phyloP scores from a whole-genome alignment of 37 sponge, comb jelly and placozoan genomes.

The Axinella damicornis region DNA sequence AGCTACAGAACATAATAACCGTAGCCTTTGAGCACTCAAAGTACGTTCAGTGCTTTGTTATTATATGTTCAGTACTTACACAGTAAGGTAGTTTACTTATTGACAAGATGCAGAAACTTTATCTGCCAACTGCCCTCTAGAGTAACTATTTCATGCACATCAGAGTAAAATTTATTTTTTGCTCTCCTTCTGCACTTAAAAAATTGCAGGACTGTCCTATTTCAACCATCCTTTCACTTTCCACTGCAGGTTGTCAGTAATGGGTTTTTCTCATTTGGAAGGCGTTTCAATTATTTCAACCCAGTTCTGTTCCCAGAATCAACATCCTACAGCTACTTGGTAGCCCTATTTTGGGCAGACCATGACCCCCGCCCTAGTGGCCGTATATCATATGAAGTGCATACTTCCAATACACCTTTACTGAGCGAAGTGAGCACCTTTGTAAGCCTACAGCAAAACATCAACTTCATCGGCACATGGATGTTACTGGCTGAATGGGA shows the following conservation, averaged over 20 bases:
- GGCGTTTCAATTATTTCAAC: constrained; percentile 1
- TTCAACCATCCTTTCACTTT: too few relatives aligned
- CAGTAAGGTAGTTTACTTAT: too few relatives aligned
- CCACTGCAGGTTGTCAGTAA: constrained; percentile 28
- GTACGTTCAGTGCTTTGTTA: too few relatives aligned
- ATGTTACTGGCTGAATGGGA: constrained; percentile 26
- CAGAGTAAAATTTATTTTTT: too few relatives aligned
- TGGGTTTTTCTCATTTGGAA: constrained; percentile 32
- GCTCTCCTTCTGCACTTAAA: too few relatives aligned
- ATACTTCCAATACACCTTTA: not conserved
- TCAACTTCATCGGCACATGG: constrained; percentile 14
- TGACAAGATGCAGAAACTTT: too few relatives aligned
- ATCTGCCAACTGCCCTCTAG: too few relatives aligned
- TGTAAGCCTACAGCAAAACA: not conserved
- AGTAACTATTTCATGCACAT: too few relatives aligned
- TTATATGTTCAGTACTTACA: too few relatives aligned
- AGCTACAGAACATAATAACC: too few relatives aligned
- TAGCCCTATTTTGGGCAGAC: constrained; percentile 32
- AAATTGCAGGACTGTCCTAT: too few relatives aligned
- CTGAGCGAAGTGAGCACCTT: constrained; percentile 19
- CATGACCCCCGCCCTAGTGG: constrained; percentile 32
- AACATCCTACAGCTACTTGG: constrained; percentile 14
- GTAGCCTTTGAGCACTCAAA: too few relatives aligned
- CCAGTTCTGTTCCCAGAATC: constrained; percentile 33
- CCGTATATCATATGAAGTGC: constrained; percentile 20